phyloP scores from a whole-genome alignment of 2,888 invertebrate species.

The Volucella zonaria region DNA sequence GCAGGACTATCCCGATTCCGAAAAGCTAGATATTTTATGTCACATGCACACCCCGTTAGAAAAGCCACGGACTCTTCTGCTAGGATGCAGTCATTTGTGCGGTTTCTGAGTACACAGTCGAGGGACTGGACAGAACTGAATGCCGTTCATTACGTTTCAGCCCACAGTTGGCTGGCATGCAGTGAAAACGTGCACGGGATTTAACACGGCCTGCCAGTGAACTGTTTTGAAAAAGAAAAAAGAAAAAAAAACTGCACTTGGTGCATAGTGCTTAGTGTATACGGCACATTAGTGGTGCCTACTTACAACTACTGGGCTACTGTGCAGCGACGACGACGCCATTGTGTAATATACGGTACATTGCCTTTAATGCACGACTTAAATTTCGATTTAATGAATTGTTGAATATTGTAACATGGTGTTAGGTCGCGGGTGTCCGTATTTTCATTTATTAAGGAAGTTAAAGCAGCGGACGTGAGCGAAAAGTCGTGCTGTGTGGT shows the following conservation, averaged over 20 bases:
- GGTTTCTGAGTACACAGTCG: conserved; percentile 51
- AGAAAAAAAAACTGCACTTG: too few relatives aligned
- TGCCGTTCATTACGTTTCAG: conserved; percentile 32
- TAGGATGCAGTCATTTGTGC: conserved; percentile 70
- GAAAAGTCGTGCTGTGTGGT: background rate
- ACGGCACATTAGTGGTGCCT: conserved; percentile 55
- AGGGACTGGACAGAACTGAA: conserved; percentile 20
- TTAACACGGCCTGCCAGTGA: conserved; percentile 30
- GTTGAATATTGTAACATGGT: conserved; percentile 11
- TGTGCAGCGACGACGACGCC: conserved; percentile 26
- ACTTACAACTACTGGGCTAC: conserved; percentile 29
- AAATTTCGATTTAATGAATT: conserved; percentile 39
- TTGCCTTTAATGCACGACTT: conserved; percentile 1
- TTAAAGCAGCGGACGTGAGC: background rate
- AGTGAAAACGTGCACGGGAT: conserved; percentile 55
- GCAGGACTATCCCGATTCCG: background rate
- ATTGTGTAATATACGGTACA: conserved; percentile 42
- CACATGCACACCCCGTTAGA: conserved; percentile 46
- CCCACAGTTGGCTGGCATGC: conserved; percentile 23
- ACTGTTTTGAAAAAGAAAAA: conserved; percentile 28
- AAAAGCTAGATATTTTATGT: conserved; percentile 44
- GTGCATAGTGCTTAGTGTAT: conserved; percentile 26
- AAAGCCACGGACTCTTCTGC: conserved; percentile 50
- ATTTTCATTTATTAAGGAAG: background rate
- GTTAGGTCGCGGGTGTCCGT: conserved; percentile 15